A percentile compares a stretch with the other conserved stretches of the same genome.
Evolutionary conservation across 2,888 invertebrate species (phyloP).

Genomic region (Torymus tubicola): DNA sequence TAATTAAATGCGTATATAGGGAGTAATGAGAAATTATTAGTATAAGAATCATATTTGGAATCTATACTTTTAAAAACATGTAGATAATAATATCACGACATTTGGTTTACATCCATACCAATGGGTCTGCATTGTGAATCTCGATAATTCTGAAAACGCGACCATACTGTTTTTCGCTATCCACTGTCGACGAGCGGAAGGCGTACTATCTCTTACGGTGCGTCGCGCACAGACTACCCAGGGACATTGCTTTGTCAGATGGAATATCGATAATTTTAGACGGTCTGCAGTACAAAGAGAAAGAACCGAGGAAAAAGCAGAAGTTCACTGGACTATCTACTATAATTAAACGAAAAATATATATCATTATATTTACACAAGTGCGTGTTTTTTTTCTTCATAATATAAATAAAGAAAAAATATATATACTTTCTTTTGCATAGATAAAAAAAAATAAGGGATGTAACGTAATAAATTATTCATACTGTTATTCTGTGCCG

Average conservation of each 20-base stretch:
- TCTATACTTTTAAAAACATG: too few species aligned
- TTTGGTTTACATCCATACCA: too few species aligned
- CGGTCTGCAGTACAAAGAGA: not conserved
- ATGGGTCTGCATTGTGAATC: too few species aligned
- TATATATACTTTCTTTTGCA: too few species aligned
- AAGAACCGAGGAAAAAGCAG: not conserved
- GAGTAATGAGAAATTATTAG: too few species aligned
- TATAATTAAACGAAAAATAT: not conserved
- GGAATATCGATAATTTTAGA: slow-evolving; percentile 18
- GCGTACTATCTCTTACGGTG: slow-evolving; percentile 9
- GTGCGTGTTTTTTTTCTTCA: not conserved
- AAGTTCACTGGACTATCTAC: not conserved
- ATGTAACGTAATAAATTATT: too few species aligned
- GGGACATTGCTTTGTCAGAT: slow-evolving; percentile 1
- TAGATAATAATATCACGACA: too few species aligned
- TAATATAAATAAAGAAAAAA: slow-evolving; percentile 28
- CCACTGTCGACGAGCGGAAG: not conserved
- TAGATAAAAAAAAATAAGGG: too few species aligned
- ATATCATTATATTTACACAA: slow-evolving; percentile 2
- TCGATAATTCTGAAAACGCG: not conserved
- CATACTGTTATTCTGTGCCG: too few species aligned
- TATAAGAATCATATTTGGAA: too few species aligned
- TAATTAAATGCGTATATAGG: too few species aligned
- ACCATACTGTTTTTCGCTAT: not conserved
- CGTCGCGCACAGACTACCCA: not conserved